Evolutionary conservation across 2,113 vertebrate genomes (phyloP), one percentile per base, ranked within the genome.

Genomic region (Pithys albifrons): DNA sequence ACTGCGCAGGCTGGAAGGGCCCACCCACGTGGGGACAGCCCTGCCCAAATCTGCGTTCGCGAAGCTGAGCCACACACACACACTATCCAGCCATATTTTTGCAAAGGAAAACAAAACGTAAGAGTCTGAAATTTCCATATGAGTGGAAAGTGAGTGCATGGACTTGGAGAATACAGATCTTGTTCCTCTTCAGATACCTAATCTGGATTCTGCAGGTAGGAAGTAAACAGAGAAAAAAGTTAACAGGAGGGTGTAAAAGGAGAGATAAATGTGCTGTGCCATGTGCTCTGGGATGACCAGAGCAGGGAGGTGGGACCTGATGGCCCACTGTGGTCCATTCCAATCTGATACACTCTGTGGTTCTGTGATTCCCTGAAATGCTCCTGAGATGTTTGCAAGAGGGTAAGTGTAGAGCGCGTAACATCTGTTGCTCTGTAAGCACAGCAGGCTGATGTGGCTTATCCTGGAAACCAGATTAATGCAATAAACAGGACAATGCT

Each of bases 361-460:
- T 61, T 70, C 45, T 74, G 28, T 74, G 87, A 52, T 82, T 69
- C 65, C 72, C 49, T 84, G 80, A 77, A 71, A 65, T 55, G 64
- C 41, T 93, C 55, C 85, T 23, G 71, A 91, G 59, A 45, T 75
- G 59, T 70, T 76, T 90, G 79, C 64, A 58, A 59, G 72, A 51
- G 88, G 35, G 33, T n/a, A 61, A 4, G 4, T 20, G 39, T 54
- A 51, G 88, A 86, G 82, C 72, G n/a, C 0, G 4, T 41, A 91
- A 83, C 88, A 95, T 90, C 85, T 94, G 91, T 27, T 80, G 78
- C 49, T 90, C 67, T 85, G 6, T 85, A 67, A 93, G 78, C 75
- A 88, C 48, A 80, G 73, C 82, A 90, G 74, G 27, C 49, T 80
- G 85, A 89, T 93, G 93, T 76, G 74, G 71, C 57, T 91, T 94